Percentiles rank a stretch among this genome's conserved stretches.
phyloP scores from a whole-genome alignment of 2,888 invertebrate genomes.

The Microctonus aethiopoides region DNA sequence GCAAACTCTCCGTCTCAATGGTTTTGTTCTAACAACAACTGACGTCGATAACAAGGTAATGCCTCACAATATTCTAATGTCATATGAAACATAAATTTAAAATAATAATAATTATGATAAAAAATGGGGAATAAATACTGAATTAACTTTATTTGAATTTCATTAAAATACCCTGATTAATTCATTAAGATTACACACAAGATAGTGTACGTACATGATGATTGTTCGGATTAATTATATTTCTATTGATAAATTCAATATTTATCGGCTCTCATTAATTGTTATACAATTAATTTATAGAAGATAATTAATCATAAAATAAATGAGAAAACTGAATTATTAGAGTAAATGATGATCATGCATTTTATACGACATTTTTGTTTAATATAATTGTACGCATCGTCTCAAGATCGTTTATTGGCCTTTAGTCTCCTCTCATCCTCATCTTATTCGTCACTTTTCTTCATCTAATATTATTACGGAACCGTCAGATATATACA shows the following conservation, averaged over 20 bases:
- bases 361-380: slow-evolving; percentile 1
- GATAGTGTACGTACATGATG: neutral
- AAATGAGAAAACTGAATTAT: neutral
- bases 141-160: no score
- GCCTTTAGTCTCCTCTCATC: neutral
- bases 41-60: neutral
- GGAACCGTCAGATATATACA: neutral
- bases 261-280: neutral
- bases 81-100: no score
- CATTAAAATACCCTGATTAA: no score
- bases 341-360: neutral
- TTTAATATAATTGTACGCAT: neutral
- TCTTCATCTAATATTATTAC: no score
- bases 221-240: neutral
- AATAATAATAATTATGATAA: no score
- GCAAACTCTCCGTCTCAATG: slow-evolving; percentile 15
- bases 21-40: slow-evolving; percentile 18
- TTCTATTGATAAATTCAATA: neutral
- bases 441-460: neutral
- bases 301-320: neutral
- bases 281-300: neutral
- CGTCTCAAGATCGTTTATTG: neutral
- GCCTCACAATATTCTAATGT: no score
- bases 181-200: neutral
- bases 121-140: no score